Percentiles rank a stretch among this genome's conserved stretches.
Conservation (phyloP, 2,113 vertebrate species). For the Pyrgilauda ruficollis region DNA sequence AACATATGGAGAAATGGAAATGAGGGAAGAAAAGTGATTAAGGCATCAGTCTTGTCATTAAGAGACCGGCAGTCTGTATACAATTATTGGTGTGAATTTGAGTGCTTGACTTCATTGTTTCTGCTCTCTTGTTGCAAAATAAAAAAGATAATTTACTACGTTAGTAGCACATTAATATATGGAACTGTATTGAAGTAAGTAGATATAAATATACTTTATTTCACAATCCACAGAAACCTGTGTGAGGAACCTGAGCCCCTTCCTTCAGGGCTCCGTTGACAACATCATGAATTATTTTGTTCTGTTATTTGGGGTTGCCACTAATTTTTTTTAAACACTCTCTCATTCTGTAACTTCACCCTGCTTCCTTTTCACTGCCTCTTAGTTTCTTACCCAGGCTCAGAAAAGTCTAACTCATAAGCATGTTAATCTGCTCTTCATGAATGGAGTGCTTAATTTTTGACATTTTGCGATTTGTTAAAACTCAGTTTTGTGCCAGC, state of each 20-base stretch:
- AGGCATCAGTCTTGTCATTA: neutral
- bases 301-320: rapidly evolving
- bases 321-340: neutral
- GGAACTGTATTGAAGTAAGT: neutral
- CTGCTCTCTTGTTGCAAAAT: neutral
- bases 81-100: neutral
- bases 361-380: neutral
- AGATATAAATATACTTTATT: too few species aligned
- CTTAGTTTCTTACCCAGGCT: neutral
- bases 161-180: neutral
- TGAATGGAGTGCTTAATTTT: neutral
- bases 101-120: neutral
- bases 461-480: neutral
- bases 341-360: neutral
- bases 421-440: neutral
- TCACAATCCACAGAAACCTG: neutral
- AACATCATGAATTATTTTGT: neutral
- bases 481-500: neutral
- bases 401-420: neutral
- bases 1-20: neutral
- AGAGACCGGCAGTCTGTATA: neutral
- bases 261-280: neutral
- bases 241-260: neutral
- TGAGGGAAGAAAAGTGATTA: neutral
- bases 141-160: neutral